These are phyloP conservation scores for Molossus alvarezi DNA, from an alignment of 2,797 vertebrate species.

Conservation along the genomic window DNA sequence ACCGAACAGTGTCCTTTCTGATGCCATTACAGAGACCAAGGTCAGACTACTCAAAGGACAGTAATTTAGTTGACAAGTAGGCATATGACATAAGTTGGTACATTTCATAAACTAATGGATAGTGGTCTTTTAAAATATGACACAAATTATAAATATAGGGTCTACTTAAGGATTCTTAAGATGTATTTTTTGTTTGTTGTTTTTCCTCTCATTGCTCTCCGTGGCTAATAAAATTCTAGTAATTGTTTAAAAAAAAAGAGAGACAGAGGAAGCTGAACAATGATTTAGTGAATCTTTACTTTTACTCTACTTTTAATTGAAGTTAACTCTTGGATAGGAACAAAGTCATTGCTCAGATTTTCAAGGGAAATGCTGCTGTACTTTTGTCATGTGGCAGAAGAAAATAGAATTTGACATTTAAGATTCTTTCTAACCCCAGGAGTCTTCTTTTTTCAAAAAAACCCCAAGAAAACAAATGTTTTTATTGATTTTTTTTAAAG, in stretches of 20 bases:
- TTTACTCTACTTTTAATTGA: not conserved
- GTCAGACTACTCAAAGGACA: not conserved
- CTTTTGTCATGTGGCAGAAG: slow-evolving; percentile 30
- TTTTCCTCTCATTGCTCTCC: slow-evolving; percentile 67
- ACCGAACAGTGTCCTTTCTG: not conserved
- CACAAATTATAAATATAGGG: slow-evolving; percentile 46
- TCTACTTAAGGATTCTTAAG: slow-evolving; percentile 36
- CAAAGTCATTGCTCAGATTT: not conserved
- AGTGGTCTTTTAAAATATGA: slow-evolving; percentile 12
- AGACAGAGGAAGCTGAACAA: not conserved
- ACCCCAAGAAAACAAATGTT: too few species aligned
- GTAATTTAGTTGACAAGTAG: slow-evolving; percentile 33
- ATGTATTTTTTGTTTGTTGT: slow-evolving; percentile 47
- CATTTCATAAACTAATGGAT: not conserved
- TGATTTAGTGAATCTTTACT: slow-evolving; percentile 62
- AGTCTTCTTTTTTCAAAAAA: not conserved
- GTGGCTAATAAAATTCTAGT: slow-evolving; percentile 37
- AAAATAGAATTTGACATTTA: slow-evolving; percentile 48
- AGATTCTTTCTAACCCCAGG: slow-evolving; percentile 11
- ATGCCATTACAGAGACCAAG: not conserved
- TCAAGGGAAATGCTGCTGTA: slow-evolving; percentile 58
- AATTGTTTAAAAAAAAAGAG: not conserved
- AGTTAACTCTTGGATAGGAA: not conserved
- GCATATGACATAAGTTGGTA: not conserved
- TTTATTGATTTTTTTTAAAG: too few species aligned